Evolutionary conservation across 2,888 invertebrate genomes (phyloP).

Genomic region (Troglohyphantes excavatus): DNA sequence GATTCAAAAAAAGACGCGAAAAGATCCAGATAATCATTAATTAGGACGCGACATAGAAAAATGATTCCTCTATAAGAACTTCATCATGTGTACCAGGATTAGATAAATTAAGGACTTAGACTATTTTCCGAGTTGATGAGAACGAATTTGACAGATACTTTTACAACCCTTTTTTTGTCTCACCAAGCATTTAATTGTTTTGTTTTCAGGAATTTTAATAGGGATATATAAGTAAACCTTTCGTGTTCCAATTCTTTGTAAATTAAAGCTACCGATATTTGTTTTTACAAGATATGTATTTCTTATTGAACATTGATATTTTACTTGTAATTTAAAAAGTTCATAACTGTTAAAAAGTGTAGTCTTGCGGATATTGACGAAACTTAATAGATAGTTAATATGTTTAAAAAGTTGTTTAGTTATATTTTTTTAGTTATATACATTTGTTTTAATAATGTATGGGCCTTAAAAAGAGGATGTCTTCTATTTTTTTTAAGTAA

Average conservation of each 20-base stretch:
- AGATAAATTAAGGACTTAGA: slow-evolving; percentile 58
- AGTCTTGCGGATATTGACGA: too few species aligned
- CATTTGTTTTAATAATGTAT: too few species aligned
- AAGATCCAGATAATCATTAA: slow-evolving; percentile 71
- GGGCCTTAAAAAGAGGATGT: too few species aligned
- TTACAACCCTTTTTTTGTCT: background rate
- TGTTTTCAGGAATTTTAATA: background rate
- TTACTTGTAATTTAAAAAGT: too few species aligned
- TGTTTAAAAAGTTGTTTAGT: too few species aligned
- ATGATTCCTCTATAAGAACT: slow-evolving; percentile 31
- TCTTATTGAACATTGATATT: background rate
- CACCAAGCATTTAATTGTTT: slow-evolving; percentile 1
- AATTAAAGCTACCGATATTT: slow-evolving; percentile 13
- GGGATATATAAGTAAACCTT: slow-evolving; percentile 18
- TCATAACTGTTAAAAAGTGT: too few species aligned
- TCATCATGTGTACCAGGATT: slow-evolving; percentile 17
- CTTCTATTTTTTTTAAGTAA: too few species aligned
- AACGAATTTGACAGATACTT: slow-evolving; percentile 31
- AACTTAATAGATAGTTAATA: too few species aligned
- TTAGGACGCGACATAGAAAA: slow-evolving; percentile 63
- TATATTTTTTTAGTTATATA: too few species aligned
- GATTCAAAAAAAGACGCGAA: slow-evolving; percentile 51
- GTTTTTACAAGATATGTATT: background rate
- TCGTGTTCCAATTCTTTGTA: slow-evolving; percentile 27
- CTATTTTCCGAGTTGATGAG: slow-evolving; percentile 38